phyloP scores from a whole-genome alignment of 2,888 invertebrate species.

The Diploptera punctata region DNA sequence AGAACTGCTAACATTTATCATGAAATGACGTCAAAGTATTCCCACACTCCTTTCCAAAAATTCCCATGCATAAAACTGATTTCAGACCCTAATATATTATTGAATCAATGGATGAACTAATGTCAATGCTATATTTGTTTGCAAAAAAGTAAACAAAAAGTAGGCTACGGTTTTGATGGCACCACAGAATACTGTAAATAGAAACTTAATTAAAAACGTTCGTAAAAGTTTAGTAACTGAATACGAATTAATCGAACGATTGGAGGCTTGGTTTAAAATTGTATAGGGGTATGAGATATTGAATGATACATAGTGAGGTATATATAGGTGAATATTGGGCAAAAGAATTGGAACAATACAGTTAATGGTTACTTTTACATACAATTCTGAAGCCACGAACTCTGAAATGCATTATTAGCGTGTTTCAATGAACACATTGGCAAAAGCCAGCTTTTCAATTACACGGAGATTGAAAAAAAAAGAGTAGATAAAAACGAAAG shows the following conservation, averaged over 20 bases:
- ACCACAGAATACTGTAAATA: neutral
- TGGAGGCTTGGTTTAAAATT: neutral
- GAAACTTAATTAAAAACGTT: neutral
- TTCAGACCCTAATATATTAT: neutral
- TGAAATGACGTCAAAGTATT: neutral
- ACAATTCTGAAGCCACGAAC: too few species aligned
- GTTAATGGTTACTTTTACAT: neutral
- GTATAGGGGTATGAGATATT: neutral
- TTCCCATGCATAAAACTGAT: too few species aligned
- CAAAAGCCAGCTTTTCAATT: too few species aligned
- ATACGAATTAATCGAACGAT: neutral
- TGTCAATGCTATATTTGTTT: neutral
- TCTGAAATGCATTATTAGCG: too few species aligned
- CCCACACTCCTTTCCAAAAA: neutral
- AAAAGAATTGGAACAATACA: neutral
- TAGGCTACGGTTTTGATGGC: neutral
- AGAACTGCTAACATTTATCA: neutral
- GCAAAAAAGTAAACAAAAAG: constrained; percentile 15
- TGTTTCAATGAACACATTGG: too few species aligned
- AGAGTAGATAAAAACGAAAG: too few species aligned
- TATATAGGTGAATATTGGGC: neutral
- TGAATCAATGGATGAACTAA: constrained; percentile 4
- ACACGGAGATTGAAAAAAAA: too few species aligned
- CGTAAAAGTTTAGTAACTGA: neutral
- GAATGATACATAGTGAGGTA: neutral